Conservation (phyloP, 2,113 vertebrate species). For the Hyla sarda region DNA sequence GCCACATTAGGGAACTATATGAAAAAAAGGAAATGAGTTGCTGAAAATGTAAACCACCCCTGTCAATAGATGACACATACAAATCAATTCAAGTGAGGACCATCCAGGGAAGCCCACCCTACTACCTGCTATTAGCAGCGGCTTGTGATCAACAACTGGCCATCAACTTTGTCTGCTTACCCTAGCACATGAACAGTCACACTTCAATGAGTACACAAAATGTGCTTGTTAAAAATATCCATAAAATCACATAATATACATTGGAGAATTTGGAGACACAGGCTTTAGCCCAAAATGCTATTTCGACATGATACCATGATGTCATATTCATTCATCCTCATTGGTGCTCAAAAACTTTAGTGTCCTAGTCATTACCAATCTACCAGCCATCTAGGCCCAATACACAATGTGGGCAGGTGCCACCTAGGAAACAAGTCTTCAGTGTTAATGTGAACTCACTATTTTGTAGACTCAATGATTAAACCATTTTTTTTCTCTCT, state of each 20-base stretch:
- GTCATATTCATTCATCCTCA: not conserved
- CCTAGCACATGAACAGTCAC: not conserved
- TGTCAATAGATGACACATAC: no score
- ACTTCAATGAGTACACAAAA: no score
- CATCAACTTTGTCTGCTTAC: not conserved
- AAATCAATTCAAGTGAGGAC: no score
- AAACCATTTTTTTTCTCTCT: not conserved
- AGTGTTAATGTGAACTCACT: not conserved
- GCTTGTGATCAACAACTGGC: not conserved
- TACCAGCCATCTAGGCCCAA: not conserved
- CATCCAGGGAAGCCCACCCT: not conserved
- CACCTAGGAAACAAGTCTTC: not conserved
- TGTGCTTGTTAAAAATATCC: no score
- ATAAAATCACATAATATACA: no score
- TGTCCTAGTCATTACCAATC: not conserved
- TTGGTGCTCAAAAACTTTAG: not conserved
- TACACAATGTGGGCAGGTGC: not conserved
- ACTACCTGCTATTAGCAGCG: not conserved
- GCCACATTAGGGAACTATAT: no score
- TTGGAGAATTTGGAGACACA: not conserved
- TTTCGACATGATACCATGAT: not conserved
- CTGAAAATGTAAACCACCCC: no score
- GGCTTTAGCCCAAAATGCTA: not conserved
- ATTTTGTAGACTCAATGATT: conserved; percentile 17
- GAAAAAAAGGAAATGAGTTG: no score